Evolutionary conservation across 1,140 invertebrate species (phyloP).

Genomic region (Batillaria attramentaria): DNA sequence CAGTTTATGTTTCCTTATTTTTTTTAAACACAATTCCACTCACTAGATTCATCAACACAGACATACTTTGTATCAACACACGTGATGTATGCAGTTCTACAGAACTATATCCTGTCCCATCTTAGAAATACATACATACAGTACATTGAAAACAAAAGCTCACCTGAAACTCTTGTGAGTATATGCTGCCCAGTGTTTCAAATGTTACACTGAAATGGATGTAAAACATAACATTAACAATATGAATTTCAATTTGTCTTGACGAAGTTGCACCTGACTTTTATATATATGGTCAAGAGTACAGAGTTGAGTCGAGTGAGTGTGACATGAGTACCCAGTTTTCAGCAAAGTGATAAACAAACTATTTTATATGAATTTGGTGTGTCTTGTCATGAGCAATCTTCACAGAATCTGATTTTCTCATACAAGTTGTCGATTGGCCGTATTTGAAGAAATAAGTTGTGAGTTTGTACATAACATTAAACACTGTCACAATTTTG

Average conservation of each 20-base stretch:
- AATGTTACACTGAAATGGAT: conserved; percentile 35
- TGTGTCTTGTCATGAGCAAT: too few species aligned
- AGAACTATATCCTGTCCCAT: background rate
- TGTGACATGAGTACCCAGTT: too few species aligned
- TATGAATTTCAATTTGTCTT: background rate
- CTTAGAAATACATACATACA: background rate
- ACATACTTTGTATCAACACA: background rate
- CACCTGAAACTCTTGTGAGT: conserved; percentile 68
- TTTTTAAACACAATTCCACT: background rate
- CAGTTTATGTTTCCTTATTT: background rate
- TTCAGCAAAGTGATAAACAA: too few species aligned
- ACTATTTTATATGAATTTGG: too few species aligned
- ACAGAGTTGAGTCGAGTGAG: background rate
- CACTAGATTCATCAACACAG: background rate
- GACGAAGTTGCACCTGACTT: background rate
- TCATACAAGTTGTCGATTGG: too few species aligned
- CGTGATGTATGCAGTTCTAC: background rate
- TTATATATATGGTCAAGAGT: background rate
- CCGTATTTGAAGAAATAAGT: too few species aligned
- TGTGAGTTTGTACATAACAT: too few species aligned
- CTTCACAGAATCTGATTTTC: too few species aligned
- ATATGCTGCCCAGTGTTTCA: conserved; percentile 68
- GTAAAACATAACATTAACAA: conserved; percentile 1
- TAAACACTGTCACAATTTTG: too few species aligned
- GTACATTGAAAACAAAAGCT: background rate